Percentiles rank a stretch among this genome's conserved stretches.
These are phyloP conservation scores for Dunckerocampus dactyliophorus DNA, from an alignment of 2,113 vertebrate genomes.

Conservation along the genomic window DNA sequence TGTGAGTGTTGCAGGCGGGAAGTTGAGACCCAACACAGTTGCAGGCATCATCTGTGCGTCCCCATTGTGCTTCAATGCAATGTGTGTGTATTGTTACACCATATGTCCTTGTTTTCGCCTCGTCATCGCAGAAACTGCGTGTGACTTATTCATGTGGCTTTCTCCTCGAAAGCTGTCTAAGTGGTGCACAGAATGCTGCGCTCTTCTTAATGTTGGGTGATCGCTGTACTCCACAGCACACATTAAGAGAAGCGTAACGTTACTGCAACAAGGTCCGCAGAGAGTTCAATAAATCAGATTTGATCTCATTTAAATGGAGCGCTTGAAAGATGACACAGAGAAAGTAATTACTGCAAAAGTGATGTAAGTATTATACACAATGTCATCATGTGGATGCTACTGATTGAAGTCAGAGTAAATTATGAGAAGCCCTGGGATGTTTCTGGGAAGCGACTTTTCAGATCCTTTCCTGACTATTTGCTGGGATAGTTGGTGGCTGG, in stretches of 20 bases:
- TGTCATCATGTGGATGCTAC: constrained; percentile 28
- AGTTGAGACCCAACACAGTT: constrained; percentile 18
- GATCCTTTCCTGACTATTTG: constrained; percentile 11
- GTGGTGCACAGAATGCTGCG: constrained; percentile 12
- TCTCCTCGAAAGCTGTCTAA: constrained; percentile 10
- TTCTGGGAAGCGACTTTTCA: constrained; percentile 30
- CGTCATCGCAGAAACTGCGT: constrained; percentile 5
- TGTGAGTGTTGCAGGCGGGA: constrained; percentile 11
- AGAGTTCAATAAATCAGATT: constrained; percentile 1
- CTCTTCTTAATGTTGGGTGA: not conserved
- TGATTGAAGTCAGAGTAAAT: constrained; percentile 36
- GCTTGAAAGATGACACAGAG: constrained; percentile 3
- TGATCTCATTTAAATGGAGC: constrained; percentile 12
- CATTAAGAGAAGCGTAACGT: not conserved
- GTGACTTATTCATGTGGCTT: constrained; percentile 50
- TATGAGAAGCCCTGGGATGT: constrained; percentile 11
- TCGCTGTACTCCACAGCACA: constrained; percentile 16
- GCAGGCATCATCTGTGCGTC: constrained; percentile 28
- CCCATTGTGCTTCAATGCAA: constrained; percentile 18
- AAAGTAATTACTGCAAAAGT: constrained; percentile 28
- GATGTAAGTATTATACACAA: constrained; percentile 15
- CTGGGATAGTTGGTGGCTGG: constrained; percentile 28
- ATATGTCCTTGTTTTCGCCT: constrained; percentile 27
- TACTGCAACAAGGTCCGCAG: not conserved
- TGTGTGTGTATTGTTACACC: constrained; percentile 19